Evolutionary conservation across 2,888 invertebrate genomes (phyloP).

Genomic region (Timandra comae): DNA sequence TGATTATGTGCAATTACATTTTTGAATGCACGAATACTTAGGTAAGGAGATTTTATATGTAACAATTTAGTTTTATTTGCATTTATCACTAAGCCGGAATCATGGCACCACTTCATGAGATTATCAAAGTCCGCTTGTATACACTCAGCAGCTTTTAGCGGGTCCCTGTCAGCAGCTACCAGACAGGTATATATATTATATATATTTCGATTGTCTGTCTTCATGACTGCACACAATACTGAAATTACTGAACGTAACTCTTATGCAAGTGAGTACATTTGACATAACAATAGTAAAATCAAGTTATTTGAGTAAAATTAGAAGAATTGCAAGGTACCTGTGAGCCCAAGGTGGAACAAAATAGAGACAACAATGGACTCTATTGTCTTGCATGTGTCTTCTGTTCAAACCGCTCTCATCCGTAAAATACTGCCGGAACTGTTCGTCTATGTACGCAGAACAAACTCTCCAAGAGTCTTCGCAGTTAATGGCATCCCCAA

Average conservation of each 20-base stretch:
- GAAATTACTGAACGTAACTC: constrained; percentile 5
- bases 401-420: constrained; percentile 97
- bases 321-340: constrained; percentile 78
- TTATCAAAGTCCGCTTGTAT: background rate
- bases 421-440: constrained; percentile 88
- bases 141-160: background rate
- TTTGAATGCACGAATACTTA: background rate
- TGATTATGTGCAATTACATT: background rate
- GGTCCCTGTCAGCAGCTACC: background rate
- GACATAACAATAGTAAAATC: constrained; percentile 14
- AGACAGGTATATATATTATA: background rate
- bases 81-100: constrained; percentile 1
- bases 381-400: constrained; percentile 95
- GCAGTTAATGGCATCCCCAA: constrained; percentile 94
- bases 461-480: constrained; percentile 96
- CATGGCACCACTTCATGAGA: background rate
- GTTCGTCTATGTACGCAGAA: constrained; percentile 94
- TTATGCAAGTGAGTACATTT: no score
- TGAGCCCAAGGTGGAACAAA: constrained; percentile 97
- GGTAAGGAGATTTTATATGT: background rate
- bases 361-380: constrained; percentile 97
- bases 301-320: constrained; percentile 5
- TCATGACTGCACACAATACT: background rate
- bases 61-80: background rate
- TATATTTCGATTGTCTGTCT: constrained; percentile 1